Conservation (phyloP, 2,888 invertebrate species). For the Deilephila porcellus region DNA sequence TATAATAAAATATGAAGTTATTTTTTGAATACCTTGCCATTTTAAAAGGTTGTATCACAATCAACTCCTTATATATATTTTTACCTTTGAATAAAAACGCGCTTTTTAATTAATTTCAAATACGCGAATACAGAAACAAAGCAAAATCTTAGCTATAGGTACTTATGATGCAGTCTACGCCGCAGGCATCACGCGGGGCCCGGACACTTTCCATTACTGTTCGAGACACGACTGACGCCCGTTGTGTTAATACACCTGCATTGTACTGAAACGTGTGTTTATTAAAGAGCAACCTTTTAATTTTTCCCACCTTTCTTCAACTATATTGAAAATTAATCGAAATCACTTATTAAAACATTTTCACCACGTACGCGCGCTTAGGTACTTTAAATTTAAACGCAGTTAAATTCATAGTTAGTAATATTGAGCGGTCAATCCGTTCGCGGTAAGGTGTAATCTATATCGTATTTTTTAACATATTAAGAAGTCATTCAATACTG, state of each 20-base stretch:
- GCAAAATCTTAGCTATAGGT: neutral
- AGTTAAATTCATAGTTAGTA: no score
- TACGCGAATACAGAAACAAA: neutral
- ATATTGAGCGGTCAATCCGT: no score
- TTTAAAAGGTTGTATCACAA: no score
- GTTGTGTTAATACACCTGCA: conserved; percentile 25
- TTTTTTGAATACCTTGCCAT: no score
- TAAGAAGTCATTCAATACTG: no score
- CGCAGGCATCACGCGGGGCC: neutral
- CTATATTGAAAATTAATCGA: neutral
- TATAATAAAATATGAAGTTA: no score
- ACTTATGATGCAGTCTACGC: conserved; percentile 10
- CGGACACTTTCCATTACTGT: conserved; percentile 21
- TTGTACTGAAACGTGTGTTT: conserved; percentile 5
- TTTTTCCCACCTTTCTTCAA: neutral
- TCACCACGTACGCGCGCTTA: neutral
- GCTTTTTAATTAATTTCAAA: neutral
- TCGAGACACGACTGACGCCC: conserved; percentile 10
- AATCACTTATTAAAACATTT: neutral
- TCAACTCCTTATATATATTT: no score
- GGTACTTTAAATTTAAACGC: no score
- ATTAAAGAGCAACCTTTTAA: neutral
- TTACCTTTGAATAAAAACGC: no score
- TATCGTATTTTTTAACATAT: no score
- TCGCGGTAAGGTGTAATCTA: no score